Percentiles rank a stretch among this genome's conserved stretches.
Conservation (phyloP, 2,888 invertebrate species). For the Tinea pellionella region DNA sequence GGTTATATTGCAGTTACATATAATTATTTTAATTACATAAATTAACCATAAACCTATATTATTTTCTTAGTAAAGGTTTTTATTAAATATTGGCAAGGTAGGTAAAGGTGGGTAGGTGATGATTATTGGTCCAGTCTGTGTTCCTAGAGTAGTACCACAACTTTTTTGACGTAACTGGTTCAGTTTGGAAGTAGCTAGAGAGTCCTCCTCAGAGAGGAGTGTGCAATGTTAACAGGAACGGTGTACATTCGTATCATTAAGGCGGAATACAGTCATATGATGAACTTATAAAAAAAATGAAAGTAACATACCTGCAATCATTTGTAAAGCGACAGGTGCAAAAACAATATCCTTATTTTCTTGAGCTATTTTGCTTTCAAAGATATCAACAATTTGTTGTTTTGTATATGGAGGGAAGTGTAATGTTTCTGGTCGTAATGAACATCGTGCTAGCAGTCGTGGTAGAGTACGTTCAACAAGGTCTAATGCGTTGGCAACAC, state of each 20-base stretch:
- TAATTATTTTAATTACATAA: background rate
- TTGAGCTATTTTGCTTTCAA: conserved; percentile 80
- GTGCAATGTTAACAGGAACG: too few species aligned
- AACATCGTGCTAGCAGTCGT: conserved; percentile 81
- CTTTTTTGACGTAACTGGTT: too few species aligned
- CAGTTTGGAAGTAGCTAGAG: too few species aligned
- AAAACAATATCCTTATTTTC: conserved; percentile 79
- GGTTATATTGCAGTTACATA: conserved; percentile 14
- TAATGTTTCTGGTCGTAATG: conserved; percentile 79
- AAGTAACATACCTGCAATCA: conserved; percentile 81
- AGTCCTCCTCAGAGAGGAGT: too few species aligned
- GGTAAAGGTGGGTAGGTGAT: too few species aligned
- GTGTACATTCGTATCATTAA: too few species aligned
- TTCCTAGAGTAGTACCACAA: too few species aligned
- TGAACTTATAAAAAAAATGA: background rate
- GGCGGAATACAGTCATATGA: too few species aligned
- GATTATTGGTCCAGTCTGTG: too few species aligned
- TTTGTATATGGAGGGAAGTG: conserved; percentile 94
- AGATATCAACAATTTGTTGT: conserved; percentile 88
- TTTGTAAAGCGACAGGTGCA: conserved; percentile 85
- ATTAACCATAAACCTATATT: background rate
- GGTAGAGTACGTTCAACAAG: conserved; percentile 91
- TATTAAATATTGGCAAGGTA: too few species aligned
- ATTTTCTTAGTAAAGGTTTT: too few species aligned
- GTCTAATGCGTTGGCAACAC: conserved; percentile 96